A percentile compares a stretch with the other conserved stretches of the same genome.
Evolutionary conservation across 1,140 invertebrate genomes (phyloP).

Genomic region (Sinonovacula constricta): DNA sequence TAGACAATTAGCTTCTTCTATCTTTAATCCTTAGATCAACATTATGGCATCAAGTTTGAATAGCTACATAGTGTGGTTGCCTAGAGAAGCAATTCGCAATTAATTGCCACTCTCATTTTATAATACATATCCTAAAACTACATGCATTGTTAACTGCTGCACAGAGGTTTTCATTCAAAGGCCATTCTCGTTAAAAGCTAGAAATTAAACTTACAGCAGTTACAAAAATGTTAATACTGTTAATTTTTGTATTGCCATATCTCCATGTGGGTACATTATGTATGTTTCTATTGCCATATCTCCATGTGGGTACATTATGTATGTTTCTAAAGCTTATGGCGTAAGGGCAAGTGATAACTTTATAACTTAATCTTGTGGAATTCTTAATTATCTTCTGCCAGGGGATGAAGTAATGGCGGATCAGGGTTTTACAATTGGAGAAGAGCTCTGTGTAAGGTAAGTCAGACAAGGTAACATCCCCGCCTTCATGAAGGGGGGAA

Average conservation of each 20-base stretch:
- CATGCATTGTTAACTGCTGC: conserved; percentile 59
- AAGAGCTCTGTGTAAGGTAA: conserved; percentile 1
- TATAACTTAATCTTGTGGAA: conserved; percentile 64
- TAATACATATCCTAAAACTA: conserved; percentile 22
- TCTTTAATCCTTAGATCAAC: conserved; percentile 11
- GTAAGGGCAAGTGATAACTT: conserved; percentile 64
- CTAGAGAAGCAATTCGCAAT: conserved; percentile 40
- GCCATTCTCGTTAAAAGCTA: no score
- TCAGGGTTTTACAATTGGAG: conserved; percentile 62
- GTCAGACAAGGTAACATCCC: not conserved
- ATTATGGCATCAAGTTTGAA: conserved; percentile 5
- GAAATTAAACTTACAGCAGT: conserved; percentile 37
- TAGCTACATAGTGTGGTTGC: conserved; percentile 40
- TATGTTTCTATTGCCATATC: conserved; percentile 71
- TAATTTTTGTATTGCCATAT: conserved; percentile 68
- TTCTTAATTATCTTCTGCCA: conserved; percentile 59
- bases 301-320: conserved; percentile 66
- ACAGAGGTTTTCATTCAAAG: conserved; percentile 56
- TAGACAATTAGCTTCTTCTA: not conserved
- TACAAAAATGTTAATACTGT: conserved; percentile 57
- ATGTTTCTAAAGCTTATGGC: conserved; percentile 64
- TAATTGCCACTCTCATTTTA: conserved; percentile 36
- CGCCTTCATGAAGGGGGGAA: not conserved
- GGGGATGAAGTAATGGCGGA: conserved; percentile 60
- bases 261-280: conserved; percentile 65